Conservation (phyloP, 2,888 invertebrate species). For the Parnassius mnemosyne region DNA sequence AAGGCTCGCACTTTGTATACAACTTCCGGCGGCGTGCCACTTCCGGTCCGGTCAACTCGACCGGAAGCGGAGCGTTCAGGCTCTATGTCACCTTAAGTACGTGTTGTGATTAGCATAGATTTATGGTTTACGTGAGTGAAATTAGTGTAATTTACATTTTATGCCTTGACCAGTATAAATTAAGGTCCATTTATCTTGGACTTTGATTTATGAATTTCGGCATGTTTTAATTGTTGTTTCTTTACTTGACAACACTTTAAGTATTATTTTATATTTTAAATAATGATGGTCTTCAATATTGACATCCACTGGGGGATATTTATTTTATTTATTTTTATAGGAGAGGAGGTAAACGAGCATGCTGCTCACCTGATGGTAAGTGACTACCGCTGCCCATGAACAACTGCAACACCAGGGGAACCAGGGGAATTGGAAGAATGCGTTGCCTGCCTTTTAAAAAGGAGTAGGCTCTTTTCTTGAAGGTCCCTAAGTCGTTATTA, state of each 20-base stretch:
- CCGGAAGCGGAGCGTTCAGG: slow-evolving; percentile 66
- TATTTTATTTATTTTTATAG: no score
- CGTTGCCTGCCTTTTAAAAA: no score
- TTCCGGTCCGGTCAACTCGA: slow-evolving; percentile 56
- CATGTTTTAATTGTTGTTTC: background rate
- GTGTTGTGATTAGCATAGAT: slow-evolving; percentile 68
- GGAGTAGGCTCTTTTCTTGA: no score
- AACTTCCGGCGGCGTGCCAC: slow-evolving; percentile 63
- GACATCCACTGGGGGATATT: no score
- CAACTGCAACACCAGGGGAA: no score
- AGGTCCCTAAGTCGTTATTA: no score
- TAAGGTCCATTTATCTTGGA: slow-evolving; percentile 2
- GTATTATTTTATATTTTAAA: background rate
- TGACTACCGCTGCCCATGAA: no score
- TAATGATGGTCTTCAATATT: no score
- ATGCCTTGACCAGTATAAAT: slow-evolving; percentile 14
- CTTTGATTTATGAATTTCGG: slow-evolving; percentile 16
- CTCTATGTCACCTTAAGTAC: slow-evolving; percentile 73
- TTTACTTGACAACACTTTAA: background rate
- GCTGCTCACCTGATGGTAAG: no score
- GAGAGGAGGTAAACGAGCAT: no score
- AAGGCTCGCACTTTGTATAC: slow-evolving; percentile 76
- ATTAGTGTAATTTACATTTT: slow-evolving; percentile 54
- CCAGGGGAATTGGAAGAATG: no score
- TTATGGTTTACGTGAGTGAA: slow-evolving; percentile 54